Base-by-base conservation (phyloP, 2,888 invertebrate genomes). In the Charanyca ferruginea region DNA sequence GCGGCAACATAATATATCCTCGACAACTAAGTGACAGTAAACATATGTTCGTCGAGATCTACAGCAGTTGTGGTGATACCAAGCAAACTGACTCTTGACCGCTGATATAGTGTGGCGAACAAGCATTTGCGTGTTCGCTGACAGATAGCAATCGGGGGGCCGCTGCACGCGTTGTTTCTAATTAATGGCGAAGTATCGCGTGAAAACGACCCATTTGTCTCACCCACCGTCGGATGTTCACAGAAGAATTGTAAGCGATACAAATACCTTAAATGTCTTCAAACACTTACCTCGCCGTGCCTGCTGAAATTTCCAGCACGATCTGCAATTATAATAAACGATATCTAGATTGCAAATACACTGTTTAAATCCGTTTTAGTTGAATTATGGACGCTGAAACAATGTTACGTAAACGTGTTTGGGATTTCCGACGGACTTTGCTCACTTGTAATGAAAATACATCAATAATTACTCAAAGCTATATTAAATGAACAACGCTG, bases 231-330 rank as follows among this genome's bases (percentile, higher is more conserved):
- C 93, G 93, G 93, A 94, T 93, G 92, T 90, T 90, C 93, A 90
- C 92, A 92, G 93, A 91, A 92, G 92, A 92, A 93, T 92, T 91
- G 93, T 92, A 92, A 92, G 93, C 93, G 93, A 93, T 93, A 92
- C 93, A 92, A 93, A 93, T 93, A 89, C 90, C 90, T 90, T 91
- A 91, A 92, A 93, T 90, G 90, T 92, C 92, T 91, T 91, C 90
- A 90, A 91, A 93, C 92, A 92, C 92, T 92, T 90, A 89, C 87
- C 86, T 83, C 75, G 80, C 85, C 84, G 82, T 86, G 85, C 79
- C 85, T 80, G 83, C 82, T 89, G 84, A 89, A 89, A 86, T 85
- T 87, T 86, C 85, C 83, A 87, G 83, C 81, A 77, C 91, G 78
- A 90, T 90, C 90, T 91, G 86, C 91, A 91, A 91, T 92, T 91